Evolutionary conservation across 2,797 vertebrate species (phyloP).

Genomic region (Aselliscus stoliczkanus): DNA sequence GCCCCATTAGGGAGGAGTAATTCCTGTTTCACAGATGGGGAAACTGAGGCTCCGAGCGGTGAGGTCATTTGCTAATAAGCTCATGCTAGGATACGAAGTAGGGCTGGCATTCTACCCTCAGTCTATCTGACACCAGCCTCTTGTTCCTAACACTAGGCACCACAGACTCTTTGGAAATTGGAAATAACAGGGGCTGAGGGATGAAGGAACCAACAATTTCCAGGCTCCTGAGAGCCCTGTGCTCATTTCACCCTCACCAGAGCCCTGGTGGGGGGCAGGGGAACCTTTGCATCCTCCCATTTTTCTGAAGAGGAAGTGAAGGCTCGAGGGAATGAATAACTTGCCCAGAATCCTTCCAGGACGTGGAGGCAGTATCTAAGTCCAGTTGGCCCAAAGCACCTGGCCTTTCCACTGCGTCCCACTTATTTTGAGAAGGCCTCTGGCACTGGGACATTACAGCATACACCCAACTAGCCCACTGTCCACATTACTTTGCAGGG

Average conservation of each 20-base stretch:
- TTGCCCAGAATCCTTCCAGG: background rate
- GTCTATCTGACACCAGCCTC: background rate
- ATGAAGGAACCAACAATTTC: background rate
- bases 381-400: background rate
- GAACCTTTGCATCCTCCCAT: background rate
- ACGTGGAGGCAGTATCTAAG: background rate
- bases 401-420: background rate
- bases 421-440: background rate
- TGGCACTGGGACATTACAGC: no score
- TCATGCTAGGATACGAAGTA: background rate
- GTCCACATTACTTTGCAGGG: background rate
- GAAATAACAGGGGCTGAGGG: background rate
- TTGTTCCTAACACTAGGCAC: background rate
- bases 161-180: background rate
- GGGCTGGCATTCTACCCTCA: background rate
- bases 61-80: background rate
- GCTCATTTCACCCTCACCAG: background rate
- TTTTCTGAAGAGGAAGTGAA: background rate
- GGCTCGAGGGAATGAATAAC: background rate
- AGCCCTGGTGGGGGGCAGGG: accelerated
- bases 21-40: background rate
- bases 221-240: background rate
- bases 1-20: accelerated
- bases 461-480: background rate
- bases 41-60: background rate